Conservation (phyloP, 2,888 invertebrate species). For the Temnothorax rugatulus region DNA sequence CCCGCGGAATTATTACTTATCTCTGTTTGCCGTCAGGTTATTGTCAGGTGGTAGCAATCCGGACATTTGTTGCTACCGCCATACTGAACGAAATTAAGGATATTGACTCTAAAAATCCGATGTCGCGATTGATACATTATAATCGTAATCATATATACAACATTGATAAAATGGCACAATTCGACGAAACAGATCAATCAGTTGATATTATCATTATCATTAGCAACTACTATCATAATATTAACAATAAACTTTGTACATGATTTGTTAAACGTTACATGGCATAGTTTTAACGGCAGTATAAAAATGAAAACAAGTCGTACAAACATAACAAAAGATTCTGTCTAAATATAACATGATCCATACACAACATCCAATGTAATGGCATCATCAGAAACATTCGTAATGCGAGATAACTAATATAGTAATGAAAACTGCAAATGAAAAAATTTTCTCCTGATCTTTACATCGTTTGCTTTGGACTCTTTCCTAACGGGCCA, state of each 20-base stretch:
- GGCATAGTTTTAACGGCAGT: slow-evolving; percentile 73
- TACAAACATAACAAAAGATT: slow-evolving; percentile 80
- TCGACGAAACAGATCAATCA: slow-evolving; percentile 79
- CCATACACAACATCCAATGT: slow-evolving; percentile 6
- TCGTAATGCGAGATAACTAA: slow-evolving; percentile 13
- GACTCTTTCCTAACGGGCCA: slow-evolving; percentile 18
- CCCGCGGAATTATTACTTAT: slow-evolving; percentile 53
- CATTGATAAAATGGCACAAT: slow-evolving; percentile 83
- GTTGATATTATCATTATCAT: slow-evolving; percentile 63
- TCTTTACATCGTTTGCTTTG: slow-evolving; percentile 55
- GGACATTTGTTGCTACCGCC: slow-evolving; percentile 74
- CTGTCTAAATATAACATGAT: slow-evolving; percentile 44
- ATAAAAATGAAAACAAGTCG: slow-evolving; percentile 80
- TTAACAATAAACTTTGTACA: slow-evolving; percentile 84
- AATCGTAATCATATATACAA: slow-evolving; percentile 80
- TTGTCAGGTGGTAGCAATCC: slow-evolving; percentile 80
- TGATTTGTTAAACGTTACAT: slow-evolving; percentile 74
- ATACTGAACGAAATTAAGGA: slow-evolving; percentile 68
- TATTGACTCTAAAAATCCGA: slow-evolving; percentile 74
- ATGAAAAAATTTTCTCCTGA: slow-evolving; percentile 24
- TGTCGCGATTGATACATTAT: slow-evolving; percentile 61
- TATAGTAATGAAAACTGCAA: neutral
- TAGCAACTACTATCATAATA: slow-evolving; percentile 65
- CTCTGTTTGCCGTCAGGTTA: slow-evolving; percentile 72
- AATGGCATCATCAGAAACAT: slow-evolving; percentile 24